Conservation (phyloP, 2,888 invertebrate genomes). For the Agrotis ipsilon region DNA sequence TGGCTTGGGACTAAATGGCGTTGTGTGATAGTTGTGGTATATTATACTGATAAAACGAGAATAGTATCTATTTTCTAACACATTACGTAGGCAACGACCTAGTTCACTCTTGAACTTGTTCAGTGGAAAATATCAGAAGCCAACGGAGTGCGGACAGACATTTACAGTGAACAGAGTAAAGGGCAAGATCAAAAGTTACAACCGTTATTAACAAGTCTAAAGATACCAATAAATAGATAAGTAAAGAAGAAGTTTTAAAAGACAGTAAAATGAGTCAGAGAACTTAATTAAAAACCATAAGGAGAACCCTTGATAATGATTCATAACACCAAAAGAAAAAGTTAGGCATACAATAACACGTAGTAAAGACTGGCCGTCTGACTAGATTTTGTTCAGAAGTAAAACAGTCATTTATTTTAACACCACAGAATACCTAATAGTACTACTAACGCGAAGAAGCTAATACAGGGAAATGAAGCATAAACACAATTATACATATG, state of each 20-base stretch:
- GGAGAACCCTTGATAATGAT: not conserved
- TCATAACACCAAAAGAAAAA: too few relatives aligned
- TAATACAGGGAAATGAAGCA: not conserved
- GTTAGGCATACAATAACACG: too few relatives aligned
- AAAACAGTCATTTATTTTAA: too few relatives aligned
- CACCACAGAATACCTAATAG: too few relatives aligned
- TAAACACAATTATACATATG: not conserved
- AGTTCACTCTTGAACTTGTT: not conserved
- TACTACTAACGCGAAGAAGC: too few relatives aligned
- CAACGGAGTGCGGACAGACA: not conserved
- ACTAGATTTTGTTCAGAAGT: not conserved
- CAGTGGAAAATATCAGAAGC: slow-evolving; percentile 2
- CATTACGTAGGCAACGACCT: not conserved
- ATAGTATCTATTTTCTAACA: not conserved
- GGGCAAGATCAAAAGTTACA: not conserved
- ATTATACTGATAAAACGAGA: slow-evolving; percentile 14
- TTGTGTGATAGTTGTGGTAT: too few relatives aligned
- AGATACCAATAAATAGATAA: not conserved
- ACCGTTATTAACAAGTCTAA: not conserved
- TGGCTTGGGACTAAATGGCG: too few relatives aligned
- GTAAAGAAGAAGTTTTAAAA: not conserved
- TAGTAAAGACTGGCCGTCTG: too few relatives aligned
- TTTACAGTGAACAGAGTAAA: not conserved
- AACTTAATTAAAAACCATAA: not conserved
- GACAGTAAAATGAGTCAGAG: not conserved